These are phyloP conservation scores for Spea bombifrons DNA, from an alignment of 2,113 vertebrate species.

Conservation along the genomic window DNA sequence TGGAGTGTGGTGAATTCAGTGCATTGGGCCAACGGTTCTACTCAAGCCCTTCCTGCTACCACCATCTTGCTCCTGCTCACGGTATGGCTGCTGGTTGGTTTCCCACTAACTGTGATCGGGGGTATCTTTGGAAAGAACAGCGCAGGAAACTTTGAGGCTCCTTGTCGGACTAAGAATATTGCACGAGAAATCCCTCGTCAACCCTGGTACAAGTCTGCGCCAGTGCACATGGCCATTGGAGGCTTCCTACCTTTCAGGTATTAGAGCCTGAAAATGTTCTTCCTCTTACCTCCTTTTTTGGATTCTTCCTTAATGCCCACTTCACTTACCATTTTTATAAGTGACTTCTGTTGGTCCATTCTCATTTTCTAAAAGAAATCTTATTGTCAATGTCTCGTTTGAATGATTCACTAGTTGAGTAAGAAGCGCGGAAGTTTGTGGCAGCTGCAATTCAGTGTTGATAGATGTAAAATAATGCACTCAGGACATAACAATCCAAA, in stretches of 20 bases:
- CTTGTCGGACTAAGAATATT: constrained; percentile 88
- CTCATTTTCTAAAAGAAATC: no score
- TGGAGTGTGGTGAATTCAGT: constrained; percentile 90
- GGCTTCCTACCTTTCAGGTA: constrained; percentile 93
- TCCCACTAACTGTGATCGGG: constrained; percentile 86
- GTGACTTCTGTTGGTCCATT: not conserved
- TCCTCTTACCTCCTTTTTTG: not conserved
- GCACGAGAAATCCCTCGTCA: constrained; percentile 83
- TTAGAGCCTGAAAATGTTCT: not conserved
- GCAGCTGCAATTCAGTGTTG: no score
- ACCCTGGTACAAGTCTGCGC: constrained; percentile 85
- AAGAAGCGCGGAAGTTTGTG: no score
- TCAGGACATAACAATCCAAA: no score
- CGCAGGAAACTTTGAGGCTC: constrained; percentile 80
- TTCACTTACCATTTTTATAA: not conserved
- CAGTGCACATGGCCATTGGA: constrained; percentile 88
- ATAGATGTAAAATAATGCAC: no score
- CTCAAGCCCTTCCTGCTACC: constrained; percentile 83
- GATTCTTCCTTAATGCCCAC: not conserved
- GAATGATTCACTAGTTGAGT: no score
- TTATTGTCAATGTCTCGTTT: no score
- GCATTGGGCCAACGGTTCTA: constrained; percentile 89
- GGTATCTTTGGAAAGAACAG: constrained; percentile 89
- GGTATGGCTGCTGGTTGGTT: constrained; percentile 85
- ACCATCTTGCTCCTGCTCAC: constrained; percentile 84